Evolutionary conservation across 2,113 vertebrate genomes (phyloP), one percentile per base, ranked within the genome.

Genomic region (Clarias batrachus): DNA sequence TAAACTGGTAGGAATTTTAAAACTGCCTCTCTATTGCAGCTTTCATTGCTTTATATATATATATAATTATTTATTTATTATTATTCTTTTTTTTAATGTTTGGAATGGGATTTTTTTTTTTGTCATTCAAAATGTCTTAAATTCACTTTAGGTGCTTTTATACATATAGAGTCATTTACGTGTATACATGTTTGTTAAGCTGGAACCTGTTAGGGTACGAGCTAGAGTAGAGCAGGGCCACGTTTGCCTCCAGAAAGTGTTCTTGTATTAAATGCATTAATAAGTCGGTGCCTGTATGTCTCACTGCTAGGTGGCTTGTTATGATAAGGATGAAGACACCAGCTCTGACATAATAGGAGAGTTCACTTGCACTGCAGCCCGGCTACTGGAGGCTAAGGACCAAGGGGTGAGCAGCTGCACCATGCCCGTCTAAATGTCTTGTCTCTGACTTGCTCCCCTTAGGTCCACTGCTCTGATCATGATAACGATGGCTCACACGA

Each of bases 401-500:
- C 85, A 63, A 3, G 68, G 74, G 81, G 91, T 89, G 91, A 94
- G 92, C 89, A 3, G 30, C 21, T 41, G 60, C 21, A 59, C 57
- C 30, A 81, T 33, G 62, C 57, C 17, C 11, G 41, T 33, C 65
- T 37, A 74, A 81, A 70, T 3, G 0, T 0, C 70, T 60, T 89
- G 85, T 81, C 71, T 83, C 62, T 79, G 4, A 79, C 68, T 89
- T 59, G 33, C 63, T 68, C 81, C 65, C 80, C 84, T 71, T 85
- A 99, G 97, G 96, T 98, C 41, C 93, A 96, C 87, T 97, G 97
- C 88, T 94, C 91, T 2, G 97, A 98, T 90, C 90, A 97, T 14
- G 97, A 97, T 95, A 96, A 92, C 0, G 96, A 98, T 13, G 96
- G 97, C 23, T 95, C 97, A 2, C 97, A 97, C 87, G 97, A 98